These are phyloP conservation scores for Myoxocephalus aenaeus DNA, from an alignment of 2,797 vertebrate species.

Conservation along the genomic window DNA sequence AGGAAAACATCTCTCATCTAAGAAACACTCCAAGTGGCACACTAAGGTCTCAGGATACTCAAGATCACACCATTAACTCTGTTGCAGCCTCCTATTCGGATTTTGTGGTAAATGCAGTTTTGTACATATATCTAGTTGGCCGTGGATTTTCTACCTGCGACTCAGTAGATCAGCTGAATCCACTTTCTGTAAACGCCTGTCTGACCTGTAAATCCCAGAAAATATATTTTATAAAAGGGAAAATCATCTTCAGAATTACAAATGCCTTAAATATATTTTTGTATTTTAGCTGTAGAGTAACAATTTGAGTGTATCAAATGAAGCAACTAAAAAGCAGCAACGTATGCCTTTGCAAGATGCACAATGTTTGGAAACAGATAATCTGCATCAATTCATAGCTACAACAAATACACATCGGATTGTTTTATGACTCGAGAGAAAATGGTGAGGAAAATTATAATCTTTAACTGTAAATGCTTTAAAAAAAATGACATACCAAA, in stretches of 20 bases:
- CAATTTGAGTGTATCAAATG: background rate
- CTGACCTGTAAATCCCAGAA: background rate
- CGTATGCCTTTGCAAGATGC: background rate
- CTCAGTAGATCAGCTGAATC: too few relatives aligned
- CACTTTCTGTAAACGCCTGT: background rate
- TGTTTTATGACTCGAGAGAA: background rate
- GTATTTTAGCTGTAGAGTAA: background rate
- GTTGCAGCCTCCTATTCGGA: constrained; percentile 94
- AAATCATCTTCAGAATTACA: background rate
- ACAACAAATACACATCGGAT: background rate
- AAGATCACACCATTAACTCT: constrained; percentile 89
- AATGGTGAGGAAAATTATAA: background rate
- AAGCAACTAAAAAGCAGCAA: background rate
- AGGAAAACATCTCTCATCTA: constrained; percentile 90
- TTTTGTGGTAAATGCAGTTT: constrained; percentile 92
- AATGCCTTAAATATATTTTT: background rate
- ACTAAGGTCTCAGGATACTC: constrained; percentile 84
- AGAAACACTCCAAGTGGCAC: constrained; percentile 85
- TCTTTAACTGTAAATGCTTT: background rate
- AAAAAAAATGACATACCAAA: background rate
- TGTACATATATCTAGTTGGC: background rate
- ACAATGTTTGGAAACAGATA: background rate
- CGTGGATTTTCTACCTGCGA: too few relatives aligned
- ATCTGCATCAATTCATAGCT: background rate
- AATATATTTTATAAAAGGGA: background rate